These are phyloP conservation scores for Microctenopoma lineatum DNA, from an alignment of 2,797 vertebrate species.

Conservation along the genomic window DNA sequence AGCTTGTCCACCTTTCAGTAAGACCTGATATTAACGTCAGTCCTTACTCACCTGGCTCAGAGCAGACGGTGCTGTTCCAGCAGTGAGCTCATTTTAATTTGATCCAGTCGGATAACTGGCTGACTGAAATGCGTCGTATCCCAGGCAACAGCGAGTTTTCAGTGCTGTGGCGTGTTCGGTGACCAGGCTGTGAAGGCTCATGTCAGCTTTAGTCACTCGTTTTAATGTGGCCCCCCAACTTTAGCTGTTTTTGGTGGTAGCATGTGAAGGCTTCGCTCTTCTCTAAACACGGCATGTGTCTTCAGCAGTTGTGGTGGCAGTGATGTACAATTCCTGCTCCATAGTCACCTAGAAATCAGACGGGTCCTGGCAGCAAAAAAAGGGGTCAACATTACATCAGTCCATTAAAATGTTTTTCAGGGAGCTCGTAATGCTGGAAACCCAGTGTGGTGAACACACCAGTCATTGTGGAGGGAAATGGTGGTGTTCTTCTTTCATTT, in stretches of 20 bases:
- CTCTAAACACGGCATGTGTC: fast-evolving
- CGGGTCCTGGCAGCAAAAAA: not conserved
- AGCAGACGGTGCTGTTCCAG: constrained; percentile 1
- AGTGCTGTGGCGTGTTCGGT: not conserved
- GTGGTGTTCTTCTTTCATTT: too few species aligned
- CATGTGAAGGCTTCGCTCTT: not conserved
- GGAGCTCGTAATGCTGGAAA: not conserved
- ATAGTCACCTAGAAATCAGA: constrained; percentile 1
- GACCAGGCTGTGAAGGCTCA: not conserved
- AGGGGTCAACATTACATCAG: not conserved
- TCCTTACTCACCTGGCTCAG: not conserved
- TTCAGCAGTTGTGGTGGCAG: not conserved
- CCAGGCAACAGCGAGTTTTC: not conserved
- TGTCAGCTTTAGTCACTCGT: not conserved
- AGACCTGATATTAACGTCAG: not conserved
- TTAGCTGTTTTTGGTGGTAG: not conserved
- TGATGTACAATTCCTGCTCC: not conserved
- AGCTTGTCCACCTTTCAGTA: not conserved
- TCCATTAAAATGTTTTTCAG: constrained; percentile 2
- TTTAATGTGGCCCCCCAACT: not conserved
- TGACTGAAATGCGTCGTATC: constrained; percentile 18
- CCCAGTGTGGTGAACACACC: not conserved
- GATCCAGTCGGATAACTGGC: constrained; percentile 23
- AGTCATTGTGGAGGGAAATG: too few species aligned
- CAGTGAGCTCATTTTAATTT: constrained; percentile 23